Percentiles rank a stretch among this genome's conserved stretches.
These are phyloP conservation scores for Tapirus indicus DNA, from an alignment of 2,797 vertebrate genomes.

Conservation along the genomic window DNA sequence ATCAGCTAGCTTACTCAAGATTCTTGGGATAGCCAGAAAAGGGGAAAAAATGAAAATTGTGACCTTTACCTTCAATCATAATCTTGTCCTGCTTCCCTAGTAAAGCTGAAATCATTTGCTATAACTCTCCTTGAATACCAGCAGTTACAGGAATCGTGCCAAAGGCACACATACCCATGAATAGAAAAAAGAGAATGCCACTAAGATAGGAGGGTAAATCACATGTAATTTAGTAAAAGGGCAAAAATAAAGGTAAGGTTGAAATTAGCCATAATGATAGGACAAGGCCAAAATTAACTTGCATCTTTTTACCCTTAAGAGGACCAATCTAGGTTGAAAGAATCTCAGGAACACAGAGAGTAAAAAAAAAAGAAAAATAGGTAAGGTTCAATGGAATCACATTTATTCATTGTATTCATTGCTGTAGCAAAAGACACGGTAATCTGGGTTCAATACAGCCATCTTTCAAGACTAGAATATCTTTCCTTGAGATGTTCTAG, in stretches of 20 bases:
- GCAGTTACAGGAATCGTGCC: background rate
- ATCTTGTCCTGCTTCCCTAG: background rate
- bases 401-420: background rate
- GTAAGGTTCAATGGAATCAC: background rate
- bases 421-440: background rate
- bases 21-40: background rate
- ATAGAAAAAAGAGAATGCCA: background rate
- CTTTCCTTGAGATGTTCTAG: background rate
- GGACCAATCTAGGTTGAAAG: background rate
- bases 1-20: background rate
- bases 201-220: background rate
- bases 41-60: background rate
- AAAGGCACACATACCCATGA: background rate
- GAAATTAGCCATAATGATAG: background rate
- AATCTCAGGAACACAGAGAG: background rate
- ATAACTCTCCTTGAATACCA: background rate
- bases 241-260: conserved; percentile 33
- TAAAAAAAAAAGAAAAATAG: background rate
- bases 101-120: background rate
- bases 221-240: background rate
- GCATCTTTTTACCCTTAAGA: background rate
- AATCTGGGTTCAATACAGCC: background rate
- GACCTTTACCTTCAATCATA: background rate
- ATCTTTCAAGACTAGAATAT: background rate
- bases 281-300: conserved; percentile 16